Percentiles rank a stretch among this genome's conserved stretches.
These are phyloP conservation scores for Poeciliopsis retropinna DNA, from an alignment of 2,113 vertebrate genomes.

Conservation along the genomic window DNA sequence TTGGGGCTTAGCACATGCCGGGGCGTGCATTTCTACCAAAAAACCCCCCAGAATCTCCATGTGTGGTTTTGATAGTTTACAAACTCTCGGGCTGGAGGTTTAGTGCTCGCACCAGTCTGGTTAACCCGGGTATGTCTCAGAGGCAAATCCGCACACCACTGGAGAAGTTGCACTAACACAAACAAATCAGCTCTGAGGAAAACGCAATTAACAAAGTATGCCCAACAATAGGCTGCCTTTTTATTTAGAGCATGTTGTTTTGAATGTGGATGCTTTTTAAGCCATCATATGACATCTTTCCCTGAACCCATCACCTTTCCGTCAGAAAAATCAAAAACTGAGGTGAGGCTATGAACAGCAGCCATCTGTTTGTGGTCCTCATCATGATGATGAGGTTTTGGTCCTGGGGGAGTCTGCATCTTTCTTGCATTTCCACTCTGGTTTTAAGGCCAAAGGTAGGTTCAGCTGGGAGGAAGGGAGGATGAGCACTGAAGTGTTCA, in stretches of 20 bases:
- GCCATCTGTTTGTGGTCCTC: slow-evolving; percentile 38
- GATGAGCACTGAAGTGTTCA: slow-evolving; percentile 17
- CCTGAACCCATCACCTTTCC: slow-evolving; percentile 11
- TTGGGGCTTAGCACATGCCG: slow-evolving; percentile 44
- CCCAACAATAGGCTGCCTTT: neutral
- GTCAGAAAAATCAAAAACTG: slow-evolving; percentile 1
- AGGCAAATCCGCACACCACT: slow-evolving; percentile 28
- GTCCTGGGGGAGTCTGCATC: slow-evolving; percentile 46
- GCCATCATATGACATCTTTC: neutral
- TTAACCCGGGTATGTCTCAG: slow-evolving; percentile 60
- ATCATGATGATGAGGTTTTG: slow-evolving; percentile 66
- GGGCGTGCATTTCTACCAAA: slow-evolving; percentile 42
- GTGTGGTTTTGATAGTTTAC: slow-evolving; percentile 77
- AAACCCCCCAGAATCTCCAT: slow-evolving; percentile 29
- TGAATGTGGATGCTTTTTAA: slow-evolving; percentile 34
- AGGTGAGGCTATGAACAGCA: slow-evolving; percentile 23
- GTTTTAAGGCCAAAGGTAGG: slow-evolving; percentile 54
- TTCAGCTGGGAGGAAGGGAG: slow-evolving; percentile 33
- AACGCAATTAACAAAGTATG: neutral
- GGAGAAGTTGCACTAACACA: slow-evolving; percentile 18
- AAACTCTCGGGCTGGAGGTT: slow-evolving; percentile 77
- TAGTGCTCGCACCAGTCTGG: slow-evolving; percentile 66
- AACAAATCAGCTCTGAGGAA: slow-evolving; percentile 22
- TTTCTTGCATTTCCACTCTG: slow-evolving; percentile 56
- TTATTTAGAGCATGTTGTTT: slow-evolving; percentile 2